Evolutionary conservation across 1,140 invertebrate genomes (phyloP).

Genomic region (Lasioglossum baleicum): DNA sequence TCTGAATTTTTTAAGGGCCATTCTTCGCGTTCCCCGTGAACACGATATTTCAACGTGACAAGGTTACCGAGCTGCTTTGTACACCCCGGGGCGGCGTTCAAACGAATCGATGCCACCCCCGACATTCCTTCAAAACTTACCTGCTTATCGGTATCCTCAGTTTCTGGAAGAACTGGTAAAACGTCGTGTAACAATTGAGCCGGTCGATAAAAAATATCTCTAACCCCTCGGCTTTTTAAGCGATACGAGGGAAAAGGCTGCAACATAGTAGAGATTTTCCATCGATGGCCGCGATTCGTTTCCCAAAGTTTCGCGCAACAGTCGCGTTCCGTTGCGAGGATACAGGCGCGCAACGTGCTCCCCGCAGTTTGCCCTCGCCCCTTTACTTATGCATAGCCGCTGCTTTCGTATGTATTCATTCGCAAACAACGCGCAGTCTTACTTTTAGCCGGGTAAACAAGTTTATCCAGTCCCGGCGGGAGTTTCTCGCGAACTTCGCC

Average conservation of each 20-base stretch:
- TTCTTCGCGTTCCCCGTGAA: not conserved
- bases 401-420: constrained; percentile 39
- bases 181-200: no score
- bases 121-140: no score
- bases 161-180: not conserved
- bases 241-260: no score
- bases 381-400: constrained; percentile 39
- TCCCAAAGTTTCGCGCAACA: not conserved
- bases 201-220: no score
- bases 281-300: not conserved
- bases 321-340: not conserved
- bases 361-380: constrained; percentile 6
- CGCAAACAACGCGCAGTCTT: constrained; percentile 46
- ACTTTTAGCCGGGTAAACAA: constrained; percentile 37
- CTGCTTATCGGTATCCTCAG: not conserved
- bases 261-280: not conserved
- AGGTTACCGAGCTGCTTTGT: not conserved
- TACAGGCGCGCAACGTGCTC: constrained; percentile 3
- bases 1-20: not conserved
- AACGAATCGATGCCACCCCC: not conserved
- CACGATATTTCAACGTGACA: not conserved
- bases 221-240: no score
- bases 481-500: constrained; percentile 29
- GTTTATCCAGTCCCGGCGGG: constrained; percentile 40
- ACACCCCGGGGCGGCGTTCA: not conserved